A percentile compares a stretch with the other conserved stretches of the same genome.
Conservation (phyloP, 2,888 invertebrate species). For the Drosophila siamana region DNA sequence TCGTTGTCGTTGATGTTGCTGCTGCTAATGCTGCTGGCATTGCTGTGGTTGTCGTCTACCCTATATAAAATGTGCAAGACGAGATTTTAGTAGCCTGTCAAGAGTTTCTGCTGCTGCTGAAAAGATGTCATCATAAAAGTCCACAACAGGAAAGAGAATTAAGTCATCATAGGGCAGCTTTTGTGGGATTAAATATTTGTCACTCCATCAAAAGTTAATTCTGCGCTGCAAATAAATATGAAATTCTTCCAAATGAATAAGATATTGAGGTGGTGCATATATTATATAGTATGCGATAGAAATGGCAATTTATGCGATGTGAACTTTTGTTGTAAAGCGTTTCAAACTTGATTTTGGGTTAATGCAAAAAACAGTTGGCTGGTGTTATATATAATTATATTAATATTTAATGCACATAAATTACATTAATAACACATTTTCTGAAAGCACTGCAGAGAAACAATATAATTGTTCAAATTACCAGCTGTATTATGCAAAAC, state of each 20-base stretch:
- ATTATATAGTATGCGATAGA: neutral
- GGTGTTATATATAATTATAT: neutral
- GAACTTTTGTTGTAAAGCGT: too few relatives aligned
- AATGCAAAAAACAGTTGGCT: neutral
- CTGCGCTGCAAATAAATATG: neutral
- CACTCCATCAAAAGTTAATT: slow-evolving; percentile 2
- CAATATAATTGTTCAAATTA: neutral
- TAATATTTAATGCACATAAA: neutral
- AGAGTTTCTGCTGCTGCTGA: slow-evolving; percentile 7
- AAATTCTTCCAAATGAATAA: neutral
- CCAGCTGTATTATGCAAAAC: neutral
- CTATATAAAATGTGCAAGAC: slow-evolving; percentile 19
- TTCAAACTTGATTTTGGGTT: neutral
- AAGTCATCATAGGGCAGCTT: neutral
- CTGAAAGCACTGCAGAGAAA: neutral
- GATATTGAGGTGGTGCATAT: neutral
- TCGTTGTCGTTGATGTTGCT: neutral
- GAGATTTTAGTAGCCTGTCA: slow-evolving; percentile 26
- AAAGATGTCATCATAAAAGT: slow-evolving; percentile 12
- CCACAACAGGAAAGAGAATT: slow-evolving; percentile 6
- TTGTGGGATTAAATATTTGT: neutral
- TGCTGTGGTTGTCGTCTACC: slow-evolving; percentile 8
- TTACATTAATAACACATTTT: neutral
- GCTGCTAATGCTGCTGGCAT: neutral
- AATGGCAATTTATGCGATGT: neutral